Conservation (phyloP, 2,113 vertebrate species). For the Thamnaconus septentrionalis region DNA sequence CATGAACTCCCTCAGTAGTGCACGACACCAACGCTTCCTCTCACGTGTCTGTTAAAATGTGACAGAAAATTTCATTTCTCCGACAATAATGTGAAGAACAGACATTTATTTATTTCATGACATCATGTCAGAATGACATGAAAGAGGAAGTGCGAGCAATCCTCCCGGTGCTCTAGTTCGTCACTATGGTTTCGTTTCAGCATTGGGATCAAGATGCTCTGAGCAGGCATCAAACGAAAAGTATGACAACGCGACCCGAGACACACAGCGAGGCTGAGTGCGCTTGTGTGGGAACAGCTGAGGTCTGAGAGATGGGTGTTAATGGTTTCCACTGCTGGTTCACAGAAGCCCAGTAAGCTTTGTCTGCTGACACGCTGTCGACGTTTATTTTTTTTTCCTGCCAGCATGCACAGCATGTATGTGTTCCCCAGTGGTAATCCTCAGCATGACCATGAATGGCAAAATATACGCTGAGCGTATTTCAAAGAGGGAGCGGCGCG, state of each 20-base stretch:
- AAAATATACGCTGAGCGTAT: neutral
- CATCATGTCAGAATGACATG: too few relatives aligned
- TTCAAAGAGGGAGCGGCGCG: constrained; percentile 2
- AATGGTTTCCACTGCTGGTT: constrained; percentile 64
- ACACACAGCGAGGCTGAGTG: constrained; percentile 32
- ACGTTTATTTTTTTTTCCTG: constrained; percentile 45
- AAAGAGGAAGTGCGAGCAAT: too few relatives aligned
- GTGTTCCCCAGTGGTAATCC: too few relatives aligned
- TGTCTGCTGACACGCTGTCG: constrained; percentile 38
- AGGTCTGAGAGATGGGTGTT: constrained; percentile 36
- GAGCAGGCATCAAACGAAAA: neutral
- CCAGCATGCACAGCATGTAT: constrained; percentile 26
- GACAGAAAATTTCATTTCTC: too few relatives aligned
- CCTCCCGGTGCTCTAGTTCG: too few relatives aligned
- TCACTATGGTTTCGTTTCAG: too few relatives aligned
- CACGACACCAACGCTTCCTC: too few relatives aligned
- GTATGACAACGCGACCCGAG: constrained; percentile 49
- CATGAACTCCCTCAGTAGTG: too few relatives aligned
- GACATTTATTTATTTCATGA: too few relatives aligned
- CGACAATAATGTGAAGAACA: too few relatives aligned
- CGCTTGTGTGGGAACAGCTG: constrained; percentile 32
- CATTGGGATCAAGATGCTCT: too few relatives aligned
- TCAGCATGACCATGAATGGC: constrained; percentile 27
- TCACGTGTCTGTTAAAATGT: too few relatives aligned
- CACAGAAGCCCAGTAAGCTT: constrained; percentile 52